These are phyloP conservation scores for Hippocampus guttulatus DNA, from an alignment of 2,113 vertebrate species.

Conservation along the genomic window DNA sequence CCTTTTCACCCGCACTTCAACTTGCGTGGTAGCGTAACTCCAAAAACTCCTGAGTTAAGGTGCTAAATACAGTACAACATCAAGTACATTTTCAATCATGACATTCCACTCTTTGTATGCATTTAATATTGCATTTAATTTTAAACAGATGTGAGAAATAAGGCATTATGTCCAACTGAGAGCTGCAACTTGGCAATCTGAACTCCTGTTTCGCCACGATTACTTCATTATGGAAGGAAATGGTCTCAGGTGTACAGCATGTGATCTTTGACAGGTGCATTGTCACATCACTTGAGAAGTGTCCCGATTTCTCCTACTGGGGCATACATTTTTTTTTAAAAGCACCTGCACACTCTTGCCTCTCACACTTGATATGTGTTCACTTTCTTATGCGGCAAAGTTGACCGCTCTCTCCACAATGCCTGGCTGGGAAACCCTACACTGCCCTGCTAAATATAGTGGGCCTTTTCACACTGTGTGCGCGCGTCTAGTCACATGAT, in stretches of 20 bases:
- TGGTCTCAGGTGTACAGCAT: not conserved
- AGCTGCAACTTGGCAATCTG: not conserved
- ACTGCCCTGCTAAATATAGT: conserved; percentile 65
- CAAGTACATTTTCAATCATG: not conserved
- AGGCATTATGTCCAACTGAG: not conserved
- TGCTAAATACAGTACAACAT: not conserved
- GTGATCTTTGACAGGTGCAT: not conserved
- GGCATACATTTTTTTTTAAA: conserved; percentile 5
- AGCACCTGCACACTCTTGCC: conserved; percentile 6
- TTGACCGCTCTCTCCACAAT: conserved; percentile 47
- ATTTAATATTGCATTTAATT: not conserved
- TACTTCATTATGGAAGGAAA: conserved; percentile 20
- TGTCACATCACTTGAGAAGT: conserved; percentile 13
- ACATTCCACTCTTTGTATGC: not conserved
- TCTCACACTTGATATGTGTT: not conserved
- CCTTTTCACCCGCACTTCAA: not conserved
- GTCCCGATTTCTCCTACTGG: conserved; percentile 22
- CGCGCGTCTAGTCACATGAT: conserved; percentile 67
- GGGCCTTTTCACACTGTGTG: conserved; percentile 59
- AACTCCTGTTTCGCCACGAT: conserved; percentile 15
- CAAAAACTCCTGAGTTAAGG: not conserved
- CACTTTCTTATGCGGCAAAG: conserved; percentile 43
- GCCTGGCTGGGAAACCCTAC: conserved; percentile 61
- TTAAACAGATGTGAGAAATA: not conserved
- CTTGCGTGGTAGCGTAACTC: too few species aligned